Percentiles rank a stretch among this genome's conserved stretches.
Conservation (phyloP, 2,797 vertebrate genomes). For the Intellagama lesueurii region DNA sequence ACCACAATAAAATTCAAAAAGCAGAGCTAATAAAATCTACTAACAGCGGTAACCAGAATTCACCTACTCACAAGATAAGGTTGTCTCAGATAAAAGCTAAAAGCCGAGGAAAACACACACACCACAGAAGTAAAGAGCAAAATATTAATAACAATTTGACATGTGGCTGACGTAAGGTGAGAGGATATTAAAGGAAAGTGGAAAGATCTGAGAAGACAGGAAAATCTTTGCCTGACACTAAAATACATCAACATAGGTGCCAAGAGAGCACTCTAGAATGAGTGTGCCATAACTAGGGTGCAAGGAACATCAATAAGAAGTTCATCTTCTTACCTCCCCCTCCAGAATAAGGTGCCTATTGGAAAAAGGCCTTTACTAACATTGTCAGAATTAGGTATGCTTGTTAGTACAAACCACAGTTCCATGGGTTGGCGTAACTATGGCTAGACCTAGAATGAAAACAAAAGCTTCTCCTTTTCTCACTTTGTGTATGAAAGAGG, state of each 20-base stretch:
- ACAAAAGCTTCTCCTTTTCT: not conserved
- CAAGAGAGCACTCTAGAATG: not conserved
- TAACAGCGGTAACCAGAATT: not conserved
- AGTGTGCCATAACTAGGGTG: no score
- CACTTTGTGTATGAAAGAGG: not conserved
- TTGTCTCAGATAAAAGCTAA: not conserved
- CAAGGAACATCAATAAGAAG: no score
- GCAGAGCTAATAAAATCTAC: not conserved
- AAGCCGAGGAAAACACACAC: not conserved
- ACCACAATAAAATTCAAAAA: slow-evolving; percentile 13
- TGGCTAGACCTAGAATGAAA: not conserved
- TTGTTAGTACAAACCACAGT: not conserved
- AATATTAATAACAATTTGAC: not conserved
- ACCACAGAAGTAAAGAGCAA: not conserved
- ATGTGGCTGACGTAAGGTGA: not conserved
- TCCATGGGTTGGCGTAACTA: not conserved
- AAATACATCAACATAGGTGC: no score
- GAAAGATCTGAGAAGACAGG: no score
- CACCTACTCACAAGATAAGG: not conserved
- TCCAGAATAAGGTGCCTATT: no score
- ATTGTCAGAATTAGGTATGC: not conserved
- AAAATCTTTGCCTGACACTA: no score
- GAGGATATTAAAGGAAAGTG: no score
- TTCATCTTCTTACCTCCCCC: no score
- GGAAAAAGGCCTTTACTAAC: no score